These are phyloP conservation scores for Thunnus thynnus DNA, from an alignment of 2,113 vertebrate species.

Conservation along the genomic window DNA sequence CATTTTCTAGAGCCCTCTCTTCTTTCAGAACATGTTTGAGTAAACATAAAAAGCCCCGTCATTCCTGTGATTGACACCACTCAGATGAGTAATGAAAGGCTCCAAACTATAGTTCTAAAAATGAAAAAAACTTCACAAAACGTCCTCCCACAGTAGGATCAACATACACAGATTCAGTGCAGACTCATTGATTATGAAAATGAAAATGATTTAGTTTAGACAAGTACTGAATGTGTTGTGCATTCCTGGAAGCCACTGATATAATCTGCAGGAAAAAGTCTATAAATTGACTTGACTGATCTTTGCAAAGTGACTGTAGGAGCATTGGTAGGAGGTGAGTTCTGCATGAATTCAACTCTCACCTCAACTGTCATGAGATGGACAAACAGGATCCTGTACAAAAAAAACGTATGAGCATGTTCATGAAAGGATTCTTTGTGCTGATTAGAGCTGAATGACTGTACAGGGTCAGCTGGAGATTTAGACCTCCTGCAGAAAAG, in stretches of 20 bases:
- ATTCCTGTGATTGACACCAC: constrained; percentile 32
- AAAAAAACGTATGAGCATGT: constrained; percentile 13
- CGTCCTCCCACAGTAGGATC: not conserved
- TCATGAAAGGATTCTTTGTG: constrained; percentile 52
- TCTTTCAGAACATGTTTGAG: constrained; percentile 4
- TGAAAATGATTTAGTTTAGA: constrained; percentile 37
- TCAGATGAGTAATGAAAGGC: constrained; percentile 36
- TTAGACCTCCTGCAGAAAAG: constrained; percentile 45
- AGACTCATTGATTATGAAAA: constrained; percentile 31
- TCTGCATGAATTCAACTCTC: constrained; percentile 11
- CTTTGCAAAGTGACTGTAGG: constrained; percentile 26
- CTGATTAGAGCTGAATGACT: constrained; percentile 51
- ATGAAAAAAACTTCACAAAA: constrained; percentile 12
- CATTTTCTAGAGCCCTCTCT: constrained; percentile 12
- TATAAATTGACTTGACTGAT: constrained; percentile 57
- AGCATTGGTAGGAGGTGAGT: not conserved
- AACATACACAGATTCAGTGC: constrained; percentile 17
- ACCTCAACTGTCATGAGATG: constrained; percentile 19
- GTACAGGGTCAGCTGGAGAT: constrained; percentile 40
- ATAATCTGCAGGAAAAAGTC: constrained; percentile 13
- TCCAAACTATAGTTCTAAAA: constrained; percentile 16
- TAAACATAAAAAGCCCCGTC: constrained; percentile 8
- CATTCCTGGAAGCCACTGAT: constrained; percentile 29
- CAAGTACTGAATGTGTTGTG: constrained; percentile 13
- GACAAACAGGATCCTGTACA: constrained; percentile 37